A percentile compares a stretch with the other conserved stretches of the same genome.
Conservation (phyloP, 2,888 invertebrate species). For the Stenodema calcarata region DNA sequence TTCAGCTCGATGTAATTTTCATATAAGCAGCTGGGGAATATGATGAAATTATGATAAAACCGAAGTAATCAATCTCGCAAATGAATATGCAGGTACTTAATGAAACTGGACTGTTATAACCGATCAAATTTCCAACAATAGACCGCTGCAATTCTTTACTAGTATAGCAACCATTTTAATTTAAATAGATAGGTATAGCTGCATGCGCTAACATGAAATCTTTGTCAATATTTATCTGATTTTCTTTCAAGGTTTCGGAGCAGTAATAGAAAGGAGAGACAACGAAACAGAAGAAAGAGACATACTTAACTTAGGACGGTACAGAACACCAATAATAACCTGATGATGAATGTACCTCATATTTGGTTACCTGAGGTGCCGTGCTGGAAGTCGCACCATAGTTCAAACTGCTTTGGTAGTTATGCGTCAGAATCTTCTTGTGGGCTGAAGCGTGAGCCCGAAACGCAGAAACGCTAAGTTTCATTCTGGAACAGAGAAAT, state of each 20-base stretch:
- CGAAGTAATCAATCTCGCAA: too few species aligned
- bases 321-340: constrained; percentile 24
- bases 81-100: too few species aligned
- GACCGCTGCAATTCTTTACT: too few species aligned
- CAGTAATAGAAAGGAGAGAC: background rate
- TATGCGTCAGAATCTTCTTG: constrained; percentile 82
- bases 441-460: constrained; percentile 88
- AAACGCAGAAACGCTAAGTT: constrained; percentile 86
- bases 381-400: constrained; percentile 66
- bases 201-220: too few species aligned
- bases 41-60: too few species aligned
- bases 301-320: background rate
- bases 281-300: background rate
- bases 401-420: constrained; percentile 75
- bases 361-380: constrained; percentile 40
- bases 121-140: too few species aligned
- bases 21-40: too few species aligned
- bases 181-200: too few species aligned
- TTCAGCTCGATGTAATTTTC: too few species aligned
- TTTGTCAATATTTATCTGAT: too few species aligned
- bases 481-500: constrained; percentile 66
- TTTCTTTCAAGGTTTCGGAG: background rate
- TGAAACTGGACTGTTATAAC: too few species aligned
- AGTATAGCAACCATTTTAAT: too few species aligned
- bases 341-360: constrained; percentile 41